phyloP scores from a whole-genome alignment of 1,140 invertebrate species.

The Hypothenemus hampei region DNA sequence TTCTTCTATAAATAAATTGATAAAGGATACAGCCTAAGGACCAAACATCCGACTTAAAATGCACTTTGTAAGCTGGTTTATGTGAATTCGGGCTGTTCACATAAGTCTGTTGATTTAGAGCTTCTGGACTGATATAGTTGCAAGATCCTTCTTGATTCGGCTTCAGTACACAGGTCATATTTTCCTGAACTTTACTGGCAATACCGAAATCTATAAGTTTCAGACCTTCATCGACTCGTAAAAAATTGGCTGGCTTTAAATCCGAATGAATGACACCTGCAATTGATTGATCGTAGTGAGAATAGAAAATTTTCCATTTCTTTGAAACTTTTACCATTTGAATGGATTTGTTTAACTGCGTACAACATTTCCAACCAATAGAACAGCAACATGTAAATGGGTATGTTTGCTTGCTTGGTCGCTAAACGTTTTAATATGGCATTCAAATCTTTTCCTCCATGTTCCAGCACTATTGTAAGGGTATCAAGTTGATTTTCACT shows the following conservation, averaged over 20 bases:
- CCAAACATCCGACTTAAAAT: conserved; percentile 94
- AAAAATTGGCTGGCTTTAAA: conserved; percentile 95
- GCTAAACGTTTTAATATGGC: conserved; percentile 62
- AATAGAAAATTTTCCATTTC: background rate
- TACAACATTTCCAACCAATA: conserved; percentile 94
- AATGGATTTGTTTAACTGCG: conserved; percentile 87
- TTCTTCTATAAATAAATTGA: conserved; percentile 82
- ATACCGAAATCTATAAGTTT: conserved; percentile 99
- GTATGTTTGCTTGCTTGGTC: conserved; percentile 54
- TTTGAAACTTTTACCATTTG: conserved; percentile 60
- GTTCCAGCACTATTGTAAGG: conserved; percentile 88
- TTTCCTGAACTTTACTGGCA: conserved; percentile 80
- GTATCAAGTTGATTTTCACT: conserved; percentile 57
- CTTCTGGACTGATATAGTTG: conserved; percentile 97
- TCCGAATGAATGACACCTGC: conserved; percentile 92
- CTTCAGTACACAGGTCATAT: conserved; percentile 86
- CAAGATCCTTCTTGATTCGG: conserved; percentile 79
- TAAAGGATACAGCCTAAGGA: conserved; percentile 96
- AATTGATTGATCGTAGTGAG: conserved; percentile 30
- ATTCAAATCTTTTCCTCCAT: conserved; percentile 85
- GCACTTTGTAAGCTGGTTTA: conserved; percentile 53
- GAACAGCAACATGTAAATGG: conserved; percentile 70
- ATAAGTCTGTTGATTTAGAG: conserved; percentile 59
- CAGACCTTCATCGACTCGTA: conserved; percentile 78
- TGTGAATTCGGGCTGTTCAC: conserved; percentile 45